Conservation (phyloP, 2,797 vertebrate species). For the Gymnocypris eckloni region DNA sequence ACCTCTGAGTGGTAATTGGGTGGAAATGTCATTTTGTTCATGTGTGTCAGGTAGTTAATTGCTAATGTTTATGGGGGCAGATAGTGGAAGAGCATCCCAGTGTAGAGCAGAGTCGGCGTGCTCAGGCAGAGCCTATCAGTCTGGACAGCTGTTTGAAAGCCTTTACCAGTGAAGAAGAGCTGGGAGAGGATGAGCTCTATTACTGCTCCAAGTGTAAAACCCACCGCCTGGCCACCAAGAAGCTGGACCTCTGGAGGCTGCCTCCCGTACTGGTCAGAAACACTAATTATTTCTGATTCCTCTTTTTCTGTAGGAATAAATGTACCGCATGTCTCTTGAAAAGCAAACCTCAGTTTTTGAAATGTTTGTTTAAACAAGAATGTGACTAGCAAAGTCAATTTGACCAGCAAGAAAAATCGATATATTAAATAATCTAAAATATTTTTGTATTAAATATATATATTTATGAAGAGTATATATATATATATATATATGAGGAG, state of each 20-base stretch:
- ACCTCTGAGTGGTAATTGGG: background rate
- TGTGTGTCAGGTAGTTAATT: background rate
- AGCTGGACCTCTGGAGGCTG: constrained; percentile 97
- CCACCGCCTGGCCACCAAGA: constrained; percentile 96
- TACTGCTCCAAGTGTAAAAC: constrained; percentile 99
- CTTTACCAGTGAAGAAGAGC: constrained; percentile 96
- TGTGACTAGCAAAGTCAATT: background rate
- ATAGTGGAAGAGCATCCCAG: constrained; percentile 95
- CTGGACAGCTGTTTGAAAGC: constrained; percentile 95
- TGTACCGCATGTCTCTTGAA: background rate
- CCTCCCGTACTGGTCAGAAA: constrained; percentile 90
- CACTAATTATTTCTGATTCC: background rate
- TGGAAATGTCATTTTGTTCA: background rate
- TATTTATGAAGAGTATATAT: no score
- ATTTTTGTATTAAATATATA: no score
- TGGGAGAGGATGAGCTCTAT: constrained; percentile 98
- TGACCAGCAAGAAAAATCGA: no score
- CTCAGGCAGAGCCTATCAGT: constrained; percentile 98
- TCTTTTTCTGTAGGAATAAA: background rate
- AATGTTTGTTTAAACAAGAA: background rate
- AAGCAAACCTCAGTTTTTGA: no score
- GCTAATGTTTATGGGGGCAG: constrained; percentile 68
- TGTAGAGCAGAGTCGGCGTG: constrained; percentile 91
- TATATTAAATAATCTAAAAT: no score
- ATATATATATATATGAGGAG: no score